phyloP scores from a whole-genome alignment of 2,888 invertebrate species.

The Cosmopolites sordidus region DNA sequence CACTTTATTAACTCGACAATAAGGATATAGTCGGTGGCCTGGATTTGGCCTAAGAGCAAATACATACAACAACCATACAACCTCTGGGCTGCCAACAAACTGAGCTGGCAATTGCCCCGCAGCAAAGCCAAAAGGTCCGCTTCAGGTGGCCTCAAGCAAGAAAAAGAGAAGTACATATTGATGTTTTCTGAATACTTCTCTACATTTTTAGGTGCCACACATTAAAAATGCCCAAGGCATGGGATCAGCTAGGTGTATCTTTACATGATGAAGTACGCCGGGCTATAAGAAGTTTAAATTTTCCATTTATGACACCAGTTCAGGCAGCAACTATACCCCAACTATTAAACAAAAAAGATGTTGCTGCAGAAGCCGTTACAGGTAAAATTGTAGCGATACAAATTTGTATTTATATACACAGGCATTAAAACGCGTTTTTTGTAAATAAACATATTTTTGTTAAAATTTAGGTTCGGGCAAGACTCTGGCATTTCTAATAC shows the following conservation, averaged over 20 bases:
- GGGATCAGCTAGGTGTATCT: conserved; percentile 49
- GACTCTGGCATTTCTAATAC: conserved; percentile 92
- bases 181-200: no score
- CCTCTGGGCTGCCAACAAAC: no score
- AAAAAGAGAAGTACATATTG: no score
- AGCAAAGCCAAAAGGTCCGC: no score
- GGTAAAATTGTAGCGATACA: conserved; percentile 32
- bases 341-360: conserved; percentile 86
- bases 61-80: no score
- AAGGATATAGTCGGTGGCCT: no score
- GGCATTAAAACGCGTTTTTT: background rate
- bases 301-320: conserved; percentile 58
- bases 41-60: no score
- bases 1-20: no score
- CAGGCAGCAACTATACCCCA: conserved; percentile 87
- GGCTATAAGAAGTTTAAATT: conserved; percentile 53
- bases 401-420: no score
- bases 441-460: background rate
- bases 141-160: no score
- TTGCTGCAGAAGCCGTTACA: conserved; percentile 96
- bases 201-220: no score
- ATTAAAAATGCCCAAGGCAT: conserved; percentile 41
- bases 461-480: conserved; percentile 89
- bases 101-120: no score
- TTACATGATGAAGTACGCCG: conserved; percentile 48